A percentile compares a stretch with the other conserved stretches of the same genome.
phyloP scores from a whole-genome alignment of 2,797 vertebrate genomes.

The Rhadinocentrus ornatus region DNA sequence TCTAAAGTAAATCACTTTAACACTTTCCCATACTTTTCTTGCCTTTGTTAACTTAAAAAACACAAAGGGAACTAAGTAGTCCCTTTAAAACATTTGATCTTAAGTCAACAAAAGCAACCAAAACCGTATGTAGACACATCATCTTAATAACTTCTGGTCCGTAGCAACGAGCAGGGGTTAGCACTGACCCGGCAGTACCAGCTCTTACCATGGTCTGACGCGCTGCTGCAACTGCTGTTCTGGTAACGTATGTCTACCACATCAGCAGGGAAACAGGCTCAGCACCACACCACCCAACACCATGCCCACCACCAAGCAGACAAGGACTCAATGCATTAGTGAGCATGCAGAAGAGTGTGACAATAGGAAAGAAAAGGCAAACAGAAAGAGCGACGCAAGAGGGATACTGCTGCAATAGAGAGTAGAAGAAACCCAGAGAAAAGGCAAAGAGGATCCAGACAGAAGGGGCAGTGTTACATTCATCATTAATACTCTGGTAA shows the following conservation, averaged over 20 bases:
- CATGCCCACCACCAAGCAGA: constrained; percentile 78
- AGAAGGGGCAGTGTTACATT: constrained; percentile 20
- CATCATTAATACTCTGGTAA: neutral
- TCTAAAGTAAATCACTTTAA: neutral
- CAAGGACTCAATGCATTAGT: constrained; percentile 68
- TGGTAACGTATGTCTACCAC: constrained; percentile 69
- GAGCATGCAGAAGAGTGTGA: constrained; percentile 70
- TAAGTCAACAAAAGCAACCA: constrained; percentile 72
- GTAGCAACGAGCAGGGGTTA: constrained; percentile 87
- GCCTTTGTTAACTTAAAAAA: constrained; percentile 78
- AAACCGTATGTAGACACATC: neutral
- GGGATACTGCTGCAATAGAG: constrained; percentile 27
- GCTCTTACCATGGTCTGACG: constrained; percentile 82
- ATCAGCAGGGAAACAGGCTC: constrained; percentile 68
- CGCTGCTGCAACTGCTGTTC: constrained; percentile 59
- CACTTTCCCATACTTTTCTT: constrained; percentile 22
- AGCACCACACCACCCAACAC: constrained; percentile 68
- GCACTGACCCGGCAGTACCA: constrained; percentile 91
- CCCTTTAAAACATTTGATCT: constrained; percentile 48
- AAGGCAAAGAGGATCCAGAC: constrained; percentile 21
- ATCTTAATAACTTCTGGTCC: constrained; percentile 15
- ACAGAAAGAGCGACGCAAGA: constrained; percentile 7
- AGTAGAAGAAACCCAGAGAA: neutral
- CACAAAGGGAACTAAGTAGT: constrained; percentile 15
- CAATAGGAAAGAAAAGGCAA: neutral